Evolutionary conservation across 2,113 vertebrate genomes (phyloP).

Genomic region (Chamaea fasciata): DNA sequence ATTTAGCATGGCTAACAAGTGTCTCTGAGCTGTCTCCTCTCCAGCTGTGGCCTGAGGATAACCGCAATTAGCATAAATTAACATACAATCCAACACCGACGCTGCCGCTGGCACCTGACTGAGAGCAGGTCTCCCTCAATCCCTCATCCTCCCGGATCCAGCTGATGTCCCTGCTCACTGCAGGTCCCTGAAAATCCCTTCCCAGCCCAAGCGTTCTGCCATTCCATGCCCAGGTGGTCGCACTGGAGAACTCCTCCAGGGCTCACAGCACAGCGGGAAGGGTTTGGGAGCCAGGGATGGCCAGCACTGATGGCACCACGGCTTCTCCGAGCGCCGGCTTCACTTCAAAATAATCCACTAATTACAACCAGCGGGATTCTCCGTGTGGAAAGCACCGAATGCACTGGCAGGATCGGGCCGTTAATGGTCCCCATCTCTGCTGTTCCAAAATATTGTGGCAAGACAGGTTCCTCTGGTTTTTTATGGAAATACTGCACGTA

Average conservation of each 20-base stretch:
- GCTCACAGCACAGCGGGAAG: neutral
- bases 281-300: neutral
- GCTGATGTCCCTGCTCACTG: neutral
- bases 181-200: neutral
- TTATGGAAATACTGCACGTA: neutral
- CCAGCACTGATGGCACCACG: neutral
- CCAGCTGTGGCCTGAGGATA: neutral
- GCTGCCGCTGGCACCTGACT: neutral
- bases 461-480: neutral
- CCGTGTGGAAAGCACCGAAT: neutral
- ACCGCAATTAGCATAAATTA: neutral
- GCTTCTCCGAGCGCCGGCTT: neutral
- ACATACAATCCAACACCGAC: neutral
- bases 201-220: rapidly evolving
- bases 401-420: neutral
- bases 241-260: neutral
- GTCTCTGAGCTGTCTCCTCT: neutral
- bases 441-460: neutral
- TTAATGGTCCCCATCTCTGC: neutral
- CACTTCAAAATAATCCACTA: rapidly evolving
- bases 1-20: neutral
- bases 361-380: neutral
- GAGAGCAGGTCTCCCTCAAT: neutral
- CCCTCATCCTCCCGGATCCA: neutral
- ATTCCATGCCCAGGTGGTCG: neutral